These are phyloP conservation scores for Amphilophus citrinellus DNA, from an alignment of 2,113 vertebrate species.

Conservation along the genomic window DNA sequence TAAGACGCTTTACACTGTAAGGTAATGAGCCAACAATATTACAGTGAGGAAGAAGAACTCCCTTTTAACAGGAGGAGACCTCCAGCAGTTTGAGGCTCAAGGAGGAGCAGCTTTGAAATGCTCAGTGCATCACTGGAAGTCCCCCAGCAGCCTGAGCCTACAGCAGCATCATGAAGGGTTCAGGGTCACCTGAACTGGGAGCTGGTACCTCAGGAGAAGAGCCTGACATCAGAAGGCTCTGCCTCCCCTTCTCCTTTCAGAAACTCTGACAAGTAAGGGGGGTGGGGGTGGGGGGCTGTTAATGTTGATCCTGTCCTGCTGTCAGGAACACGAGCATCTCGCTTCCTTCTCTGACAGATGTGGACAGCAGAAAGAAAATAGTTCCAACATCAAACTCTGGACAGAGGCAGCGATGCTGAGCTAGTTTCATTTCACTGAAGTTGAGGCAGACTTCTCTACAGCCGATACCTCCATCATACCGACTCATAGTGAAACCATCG, in stretches of 20 bases:
- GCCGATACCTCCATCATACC: background rate
- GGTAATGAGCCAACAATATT: background rate
- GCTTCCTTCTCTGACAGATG: no score
- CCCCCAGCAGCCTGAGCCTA: accelerated
- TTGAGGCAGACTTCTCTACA: background rate
- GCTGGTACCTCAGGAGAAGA: background rate
- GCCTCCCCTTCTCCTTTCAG: background rate
- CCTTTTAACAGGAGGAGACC: background rate
- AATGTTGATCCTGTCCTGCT: no score
- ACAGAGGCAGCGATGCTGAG: no score
- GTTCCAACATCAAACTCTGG: no score
- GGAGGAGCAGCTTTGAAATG: accelerated
- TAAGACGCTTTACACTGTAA: accelerated
- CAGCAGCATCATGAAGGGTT: background rate
- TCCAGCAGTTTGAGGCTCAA: background rate
- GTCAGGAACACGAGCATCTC: no score
- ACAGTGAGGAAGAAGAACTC: background rate
- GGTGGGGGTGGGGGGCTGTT: no score
- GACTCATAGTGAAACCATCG: background rate
- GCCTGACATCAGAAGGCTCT: background rate
- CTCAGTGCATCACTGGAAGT: background rate
- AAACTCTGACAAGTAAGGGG: no score
- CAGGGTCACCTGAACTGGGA: background rate
- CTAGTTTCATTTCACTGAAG: background rate
- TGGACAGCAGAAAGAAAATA: no score